A percentile compares a stretch with the other conserved stretches of the same genome.
phyloP scores from a whole-genome alignment of 2,113 vertebrate genomes.

The Platycercus adscitus region DNA sequence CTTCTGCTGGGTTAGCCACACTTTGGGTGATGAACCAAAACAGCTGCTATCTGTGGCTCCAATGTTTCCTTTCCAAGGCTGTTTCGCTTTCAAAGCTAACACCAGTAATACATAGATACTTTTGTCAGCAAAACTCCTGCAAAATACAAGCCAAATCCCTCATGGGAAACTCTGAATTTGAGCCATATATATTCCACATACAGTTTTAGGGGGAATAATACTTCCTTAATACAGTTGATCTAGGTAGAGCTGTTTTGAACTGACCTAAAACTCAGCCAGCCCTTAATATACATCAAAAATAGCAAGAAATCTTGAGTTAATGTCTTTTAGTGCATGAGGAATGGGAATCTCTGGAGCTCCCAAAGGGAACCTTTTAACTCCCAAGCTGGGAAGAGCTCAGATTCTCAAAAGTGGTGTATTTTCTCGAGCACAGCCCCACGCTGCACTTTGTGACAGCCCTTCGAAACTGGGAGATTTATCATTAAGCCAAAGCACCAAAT shows the following conservation, averaged over 20 bases:
- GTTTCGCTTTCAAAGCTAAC: not conserved
- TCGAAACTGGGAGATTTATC: not conserved
- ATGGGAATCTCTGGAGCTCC: not conserved
- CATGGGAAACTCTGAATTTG: not conserved
- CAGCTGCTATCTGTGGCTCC: not conserved
- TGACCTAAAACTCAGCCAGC: not conserved
- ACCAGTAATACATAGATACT: not conserved
- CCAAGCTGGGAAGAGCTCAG: not conserved
- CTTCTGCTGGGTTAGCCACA: not conserved
- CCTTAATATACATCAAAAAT: not conserved
- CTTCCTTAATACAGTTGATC: not conserved
- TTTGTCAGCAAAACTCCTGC: not conserved
- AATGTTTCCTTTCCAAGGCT: not conserved
- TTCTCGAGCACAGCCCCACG: not conserved
- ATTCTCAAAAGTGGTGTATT: accelerated
- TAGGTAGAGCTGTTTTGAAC: not conserved
- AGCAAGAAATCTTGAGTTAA: not conserved
- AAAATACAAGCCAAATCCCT: not conserved
- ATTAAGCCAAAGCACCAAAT: not conserved
- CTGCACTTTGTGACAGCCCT: not conserved
- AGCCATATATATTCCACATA: not conserved
- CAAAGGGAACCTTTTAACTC: not conserved
- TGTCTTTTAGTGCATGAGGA: not conserved
- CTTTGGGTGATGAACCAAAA: not conserved
- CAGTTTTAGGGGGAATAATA: not conserved